Conservation (phyloP, 1,140 invertebrate species). For the Drosophila busckii region DNA sequence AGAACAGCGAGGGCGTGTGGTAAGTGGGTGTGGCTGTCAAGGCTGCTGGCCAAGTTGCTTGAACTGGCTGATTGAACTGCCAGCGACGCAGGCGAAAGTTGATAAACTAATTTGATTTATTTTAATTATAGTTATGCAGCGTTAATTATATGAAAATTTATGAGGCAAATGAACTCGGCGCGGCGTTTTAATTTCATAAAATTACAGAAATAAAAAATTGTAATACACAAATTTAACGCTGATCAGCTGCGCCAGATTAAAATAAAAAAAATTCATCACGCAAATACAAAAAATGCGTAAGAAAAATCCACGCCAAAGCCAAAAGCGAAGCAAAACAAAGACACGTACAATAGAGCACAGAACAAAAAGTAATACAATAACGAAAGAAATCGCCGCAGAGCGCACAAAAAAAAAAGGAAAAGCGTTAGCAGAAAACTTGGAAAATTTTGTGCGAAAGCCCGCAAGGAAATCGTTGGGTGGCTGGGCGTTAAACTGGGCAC, state of each 20-base stretch:
- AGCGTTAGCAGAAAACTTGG: slow-evolving; percentile 24
- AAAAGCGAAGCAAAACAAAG: slow-evolving; percentile 12
- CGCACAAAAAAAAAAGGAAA: slow-evolving; percentile 30
- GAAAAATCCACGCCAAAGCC: neutral
- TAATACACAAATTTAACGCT: too few relatives aligned
- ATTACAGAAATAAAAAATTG: too few relatives aligned
- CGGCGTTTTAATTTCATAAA: too few relatives aligned
- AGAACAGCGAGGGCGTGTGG: too few relatives aligned
- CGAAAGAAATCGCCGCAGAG: slow-evolving; percentile 36
- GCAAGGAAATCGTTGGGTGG: neutral
- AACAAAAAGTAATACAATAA: slow-evolving; percentile 38
- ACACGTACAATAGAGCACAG: slow-evolving; percentile 32
- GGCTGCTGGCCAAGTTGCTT: too few relatives aligned
- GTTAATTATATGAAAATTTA: slow-evolving; percentile 3
- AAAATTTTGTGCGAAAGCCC: too few relatives aligned
- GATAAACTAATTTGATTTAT: slow-evolving; percentile 8
- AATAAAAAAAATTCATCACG: slow-evolving; percentile 27
- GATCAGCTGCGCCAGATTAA: too few relatives aligned
- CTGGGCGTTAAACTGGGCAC: too few relatives aligned
- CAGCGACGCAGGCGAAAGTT: slow-evolving; percentile 3
- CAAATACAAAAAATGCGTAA: slow-evolving; percentile 19
- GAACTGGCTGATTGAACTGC: neutral
- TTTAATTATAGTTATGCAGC: neutral
- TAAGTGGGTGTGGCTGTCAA: too few relatives aligned
- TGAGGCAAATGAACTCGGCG: too few relatives aligned